Conservation (phyloP, 2,113 vertebrate species). For the Salvelinus namaycush region DNA sequence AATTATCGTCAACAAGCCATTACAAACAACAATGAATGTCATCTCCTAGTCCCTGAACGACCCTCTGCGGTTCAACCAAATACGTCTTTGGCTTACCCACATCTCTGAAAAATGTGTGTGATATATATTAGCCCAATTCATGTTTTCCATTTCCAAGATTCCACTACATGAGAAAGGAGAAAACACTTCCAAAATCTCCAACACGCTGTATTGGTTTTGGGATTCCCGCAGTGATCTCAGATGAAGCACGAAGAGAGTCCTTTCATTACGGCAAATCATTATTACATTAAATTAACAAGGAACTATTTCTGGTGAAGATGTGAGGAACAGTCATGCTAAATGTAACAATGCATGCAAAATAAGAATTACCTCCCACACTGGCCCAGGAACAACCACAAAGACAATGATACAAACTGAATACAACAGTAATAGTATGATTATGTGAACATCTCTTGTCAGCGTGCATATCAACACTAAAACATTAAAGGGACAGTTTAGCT, state of each 20-base stretch:
- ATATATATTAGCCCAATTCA: slow-evolving; percentile 49
- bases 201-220: slow-evolving; percentile 49
- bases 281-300: slow-evolving; percentile 40
- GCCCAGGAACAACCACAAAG: slow-evolving; percentile 4
- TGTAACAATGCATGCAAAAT: slow-evolving; percentile 38
- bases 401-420: not conserved
- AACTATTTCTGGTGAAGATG: slow-evolving; percentile 42
- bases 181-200: slow-evolving; percentile 31
- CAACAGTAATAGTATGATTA: not conserved
- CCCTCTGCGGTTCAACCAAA: slow-evolving; percentile 17
- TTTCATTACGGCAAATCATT: slow-evolving; percentile 25
- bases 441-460: not conserved
- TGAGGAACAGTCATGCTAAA: slow-evolving; percentile 48
- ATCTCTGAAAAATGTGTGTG: slow-evolving; percentile 28
- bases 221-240: slow-evolving; percentile 45
- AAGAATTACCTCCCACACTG: slow-evolving; percentile 39
- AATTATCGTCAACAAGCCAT: slow-evolving; percentile 40
- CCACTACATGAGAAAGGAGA: slow-evolving; percentile 21
- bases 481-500: not conserved
- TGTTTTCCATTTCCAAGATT: slow-evolving; percentile 53
- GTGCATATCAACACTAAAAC: not conserved
- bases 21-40: slow-evolving; percentile 47
- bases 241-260: slow-evolving; percentile 25
- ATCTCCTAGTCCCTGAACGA: slow-evolving; percentile 39
- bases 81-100: slow-evolving; percentile 33